Conservation (phyloP, 1,140 invertebrate species). For the Heterodera carotae region DNA sequence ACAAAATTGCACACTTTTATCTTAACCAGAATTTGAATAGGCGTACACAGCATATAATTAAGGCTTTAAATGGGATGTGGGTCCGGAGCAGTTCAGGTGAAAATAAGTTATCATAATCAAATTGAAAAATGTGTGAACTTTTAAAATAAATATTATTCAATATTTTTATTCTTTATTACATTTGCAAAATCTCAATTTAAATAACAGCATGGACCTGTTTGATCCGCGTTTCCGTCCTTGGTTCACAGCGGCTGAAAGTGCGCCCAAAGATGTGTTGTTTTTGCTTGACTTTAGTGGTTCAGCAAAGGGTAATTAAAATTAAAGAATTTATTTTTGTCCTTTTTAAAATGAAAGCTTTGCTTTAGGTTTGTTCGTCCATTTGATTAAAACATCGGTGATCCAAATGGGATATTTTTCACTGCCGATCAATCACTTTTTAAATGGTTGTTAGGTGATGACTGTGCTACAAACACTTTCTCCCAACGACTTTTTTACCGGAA, state of each 20-base stretch:
- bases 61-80: slow-evolving; percentile 45
- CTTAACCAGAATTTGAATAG: neutral
- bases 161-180: too few relatives aligned
- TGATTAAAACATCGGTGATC: slow-evolving; percentile 43
- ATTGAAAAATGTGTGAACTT: too few relatives aligned
- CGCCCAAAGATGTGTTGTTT: slow-evolving; percentile 50
- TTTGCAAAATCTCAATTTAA: too few relatives aligned
- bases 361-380: slow-evolving; percentile 40
- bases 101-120: too few relatives aligned
- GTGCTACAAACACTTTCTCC: slow-evolving; percentile 46
- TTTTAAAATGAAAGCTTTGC: too few relatives aligned
- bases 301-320: slow-evolving; percentile 27
- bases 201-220: slow-evolving; percentile 46
- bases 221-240: slow-evolving; percentile 52
- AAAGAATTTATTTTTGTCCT: too few relatives aligned
- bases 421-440: slow-evolving; percentile 10
- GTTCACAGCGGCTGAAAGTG: slow-evolving; percentile 47
- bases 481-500: slow-evolving; percentile 51
- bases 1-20: too few relatives aligned
- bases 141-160: too few relatives aligned
- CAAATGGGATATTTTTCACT: neutral
- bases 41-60: too few relatives aligned
- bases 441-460: slow-evolving; percentile 27
- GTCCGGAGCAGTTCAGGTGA: slow-evolving; percentile 31
- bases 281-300: slow-evolving; percentile 51